Evolutionary conservation across 2,797 vertebrate genomes (phyloP), one percentile per base, ranked within the genome.

Genomic region (Sphaeramia orbicularis): DNA sequence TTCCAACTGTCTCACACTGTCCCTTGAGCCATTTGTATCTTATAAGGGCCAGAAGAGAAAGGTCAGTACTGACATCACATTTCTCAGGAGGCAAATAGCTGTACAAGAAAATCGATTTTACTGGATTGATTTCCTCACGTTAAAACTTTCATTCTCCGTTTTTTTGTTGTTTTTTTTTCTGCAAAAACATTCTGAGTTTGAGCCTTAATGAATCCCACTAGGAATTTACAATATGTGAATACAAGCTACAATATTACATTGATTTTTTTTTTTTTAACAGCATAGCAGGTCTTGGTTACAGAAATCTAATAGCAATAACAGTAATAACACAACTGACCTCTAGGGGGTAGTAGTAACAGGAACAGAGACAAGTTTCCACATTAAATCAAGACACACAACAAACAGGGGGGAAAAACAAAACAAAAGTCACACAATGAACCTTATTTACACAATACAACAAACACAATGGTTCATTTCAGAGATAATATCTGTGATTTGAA

Each of bases 41-140:
- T 72, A 67, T 66, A 77, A 78, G 61, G 70, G 65, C 71, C 57
- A 32, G 27, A 83, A 61, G 70, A 76, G 70, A 92, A 92, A 91
- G 87, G 90, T 90, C 91, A 90, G 5, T 14, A 11, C 47, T 73
- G 83, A 88, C 87, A 81, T 80, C 54, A 68, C 72, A 91, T 91
- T 86, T 65, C 80, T 87, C 86, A 78, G 27, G 65, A 55, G 72
- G 81, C 56, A 73, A 75, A 87, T 80, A 27, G 44, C 30, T 58
- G 55, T 35, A 35, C 47, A n/a, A 50, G 41, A 10, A 54, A 79
- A 88, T 89, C 42, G 16, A 81, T 85, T 78, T 83, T 56, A 41
- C 73, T 45, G 59, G 64, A 54, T 70, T 52, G 77, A 79, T 75
- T 81, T 73, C 41, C 16, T 40, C n/a, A 2, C 66, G 45, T 69